Base-by-base conservation (phyloP, 2,797 vertebrate genomes). In the Sebastiscus tertius region DNA sequence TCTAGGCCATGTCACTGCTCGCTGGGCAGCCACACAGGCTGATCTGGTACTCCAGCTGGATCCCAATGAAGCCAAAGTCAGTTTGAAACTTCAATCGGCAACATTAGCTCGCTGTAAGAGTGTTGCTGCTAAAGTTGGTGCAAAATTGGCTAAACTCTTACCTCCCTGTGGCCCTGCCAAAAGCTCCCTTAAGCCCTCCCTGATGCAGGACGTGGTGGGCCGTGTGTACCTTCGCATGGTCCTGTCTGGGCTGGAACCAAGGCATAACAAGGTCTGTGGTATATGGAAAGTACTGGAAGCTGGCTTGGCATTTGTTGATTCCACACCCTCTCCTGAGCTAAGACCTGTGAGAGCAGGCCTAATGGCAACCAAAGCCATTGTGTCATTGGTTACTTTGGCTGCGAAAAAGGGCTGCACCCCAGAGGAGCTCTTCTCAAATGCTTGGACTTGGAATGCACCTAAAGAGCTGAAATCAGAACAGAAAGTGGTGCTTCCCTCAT, bases 11-110 rank as follows among this genome's bases (percentile, higher is more conserved):
- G 90, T 96, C 71, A 96, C 96, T 64, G 95, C 97, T 27, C 95
- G 89, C 69, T 99, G 98, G 98, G 94, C 96, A 0, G 87, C 96
- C 4, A 83, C 92, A 34, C 93, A 92, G 1, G 97, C 96, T 0
- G 94, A 95, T 26, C 89, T 96, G 62, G 66, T 93, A 71, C 80
- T 91, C 26, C 84, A 90, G 31, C 78, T 87, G 13, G 81, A 91
- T 63, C 88, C 88, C 34, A 90, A 72, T 22, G 93, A 96, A 62
- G 89, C 89, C 58, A 91, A 54, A 77, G 80, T 24, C 58, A 87
- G 93, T 54, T 72, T 88, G 12, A 91, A 87, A 4, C 94, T 98
- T 33, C 90, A 97, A 5, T 86, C 69, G 0, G 72, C 89, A 0
- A 69, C 96, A 60, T 88, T 96, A 18, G 90, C 88, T 6, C 95